Conservation (phyloP, 1,140 invertebrate species). For the Ganaspis sp. region DNA sequence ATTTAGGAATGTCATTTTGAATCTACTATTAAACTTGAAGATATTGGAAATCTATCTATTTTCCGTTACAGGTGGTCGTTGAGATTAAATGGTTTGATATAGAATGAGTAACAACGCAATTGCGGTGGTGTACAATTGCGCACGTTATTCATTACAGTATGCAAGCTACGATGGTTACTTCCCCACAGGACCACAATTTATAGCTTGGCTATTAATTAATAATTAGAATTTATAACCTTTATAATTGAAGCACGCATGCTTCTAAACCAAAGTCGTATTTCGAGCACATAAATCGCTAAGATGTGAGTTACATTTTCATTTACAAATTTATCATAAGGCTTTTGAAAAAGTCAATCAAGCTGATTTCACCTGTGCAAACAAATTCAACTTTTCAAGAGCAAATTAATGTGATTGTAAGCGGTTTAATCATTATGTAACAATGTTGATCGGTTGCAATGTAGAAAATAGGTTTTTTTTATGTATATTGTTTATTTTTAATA, state of each 20-base stretch:
- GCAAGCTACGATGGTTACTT: conserved; percentile 8
- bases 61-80: conserved; percentile 42
- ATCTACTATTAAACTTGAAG: background rate
- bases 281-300: background rate
- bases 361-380: too few species aligned
- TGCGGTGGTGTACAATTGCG: conserved; percentile 26
- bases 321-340: too few species aligned
- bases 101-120: conserved; percentile 27
- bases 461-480: too few species aligned
- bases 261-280: background rate
- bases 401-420: too few species aligned
- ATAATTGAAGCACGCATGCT: background rate
- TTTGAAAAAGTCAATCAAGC: too few species aligned
- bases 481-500: too few species aligned
- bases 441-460: too few species aligned
- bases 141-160: conserved; percentile 24
- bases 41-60: conserved; percentile 23
- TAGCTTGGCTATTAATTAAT: conserved; percentile 32
- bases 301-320: background rate
- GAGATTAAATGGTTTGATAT: conserved; percentile 22
- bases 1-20: background rate
- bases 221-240: conserved; percentile 34
- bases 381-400: too few species aligned
- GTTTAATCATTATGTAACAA: too few species aligned
- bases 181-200: conserved; percentile 34